Evolutionary conservation across 2,797 vertebrate species (phyloP), one percentile per base, ranked within the genome.

Genomic region (Hydrolagus colliei): DNA sequence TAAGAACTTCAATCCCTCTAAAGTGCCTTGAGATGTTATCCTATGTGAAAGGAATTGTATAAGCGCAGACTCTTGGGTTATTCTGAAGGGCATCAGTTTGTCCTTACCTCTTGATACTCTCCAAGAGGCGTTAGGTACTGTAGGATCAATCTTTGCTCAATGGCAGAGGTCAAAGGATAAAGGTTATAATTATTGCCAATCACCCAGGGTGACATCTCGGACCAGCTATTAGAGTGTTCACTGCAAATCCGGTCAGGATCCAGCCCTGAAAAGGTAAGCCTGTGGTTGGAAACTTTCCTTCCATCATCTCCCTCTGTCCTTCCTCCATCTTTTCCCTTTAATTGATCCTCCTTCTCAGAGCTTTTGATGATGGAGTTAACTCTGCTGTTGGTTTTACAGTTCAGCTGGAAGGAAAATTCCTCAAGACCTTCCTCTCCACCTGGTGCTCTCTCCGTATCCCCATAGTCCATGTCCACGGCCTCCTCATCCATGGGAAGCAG

Each of bases 141-240:
- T 86, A 99, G 94, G 90, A 99, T 98, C 74, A 99, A 95, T 85
- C 97, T 96, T 91, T 99, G 98, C 88, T 99, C 97, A 73, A 98
- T 98, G 88, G 96, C 97, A 0, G 97, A 92, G 87, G 97, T 99
- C 91, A 99, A 94, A 80, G 98, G 98, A 87, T 94, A 97, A 89
- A 99, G 95, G 13, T 95, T 97, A 77, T 99, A 99, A 93, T 96
- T 99, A 91, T 97, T 98, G 87, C 98, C 98, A 88, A 99, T 98
- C 88, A 99, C 98, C 97, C 97, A 99, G 0, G 97, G 97, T 87
- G 97, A 99, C 97, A 97, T 99, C 92, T 99, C 98, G 65, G 97
- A 97, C 98, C 98, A 99, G 94, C 98, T 99, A 90, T 99, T 99
- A 88, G 97, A 99, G 27, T 99, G 94, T 88, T 99, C 98, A 14